These are phyloP conservation scores for Timandra comae DNA, from an alignment of 2,888 invertebrate species.

Conservation along the genomic window DNA sequence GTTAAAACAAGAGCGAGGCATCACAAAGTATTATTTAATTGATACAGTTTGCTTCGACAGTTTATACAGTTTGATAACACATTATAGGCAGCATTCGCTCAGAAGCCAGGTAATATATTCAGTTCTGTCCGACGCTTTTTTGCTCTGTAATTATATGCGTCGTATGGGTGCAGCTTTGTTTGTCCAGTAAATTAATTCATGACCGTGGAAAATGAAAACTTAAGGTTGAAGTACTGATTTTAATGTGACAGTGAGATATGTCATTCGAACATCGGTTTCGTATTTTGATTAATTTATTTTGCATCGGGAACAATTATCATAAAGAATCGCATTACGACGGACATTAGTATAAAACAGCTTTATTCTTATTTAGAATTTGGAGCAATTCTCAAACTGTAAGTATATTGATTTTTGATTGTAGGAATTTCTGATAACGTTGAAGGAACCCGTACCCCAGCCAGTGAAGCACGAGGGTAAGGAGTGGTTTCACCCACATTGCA, in stretches of 20 bases:
- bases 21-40: conserved; percentile 92
- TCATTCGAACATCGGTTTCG: too few relatives aligned
- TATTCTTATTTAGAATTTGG: too few relatives aligned
- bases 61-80: conserved; percentile 91
- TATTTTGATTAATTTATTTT: too few relatives aligned
- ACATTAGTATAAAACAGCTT: too few relatives aligned
- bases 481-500: conserved; percentile 92
- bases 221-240: too few relatives aligned
- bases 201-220: too few relatives aligned
- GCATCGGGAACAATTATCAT: too few relatives aligned
- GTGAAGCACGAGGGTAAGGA: conserved; percentile 95
- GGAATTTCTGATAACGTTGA: conserved; percentile 91
- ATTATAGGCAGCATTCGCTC: conserved; percentile 91
- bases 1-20: conserved; percentile 90
- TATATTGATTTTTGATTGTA: too few relatives aligned
- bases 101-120: conserved; percentile 81
- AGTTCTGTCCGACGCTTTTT: neutral
- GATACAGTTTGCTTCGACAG: conserved; percentile 94
- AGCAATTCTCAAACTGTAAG: too few relatives aligned
- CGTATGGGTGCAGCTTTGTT: neutral
- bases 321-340: too few relatives aligned
- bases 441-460: conserved; percentile 95
- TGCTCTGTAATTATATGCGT: neutral
- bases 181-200: neutral
- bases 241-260: too few relatives aligned